Evolutionary conservation across 2,113 vertebrate species (phyloP), one percentile per base, ranked within the genome.

Genomic region (Pampusana beccarii): DNA sequence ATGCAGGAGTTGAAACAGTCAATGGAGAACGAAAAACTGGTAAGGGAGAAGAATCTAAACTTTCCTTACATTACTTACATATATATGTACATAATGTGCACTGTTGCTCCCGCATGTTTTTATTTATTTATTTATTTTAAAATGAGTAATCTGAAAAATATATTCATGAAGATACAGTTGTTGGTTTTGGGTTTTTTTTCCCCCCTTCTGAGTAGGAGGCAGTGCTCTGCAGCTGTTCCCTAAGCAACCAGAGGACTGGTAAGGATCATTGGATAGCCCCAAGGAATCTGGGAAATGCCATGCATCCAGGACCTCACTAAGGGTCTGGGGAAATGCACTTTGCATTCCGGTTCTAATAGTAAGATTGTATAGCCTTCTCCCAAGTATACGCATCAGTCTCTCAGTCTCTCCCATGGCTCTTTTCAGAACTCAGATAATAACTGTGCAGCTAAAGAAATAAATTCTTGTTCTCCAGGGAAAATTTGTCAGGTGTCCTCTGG

Each of bases 251-350:
- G 38, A 26, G 44, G 29, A 65, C 20, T 77, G 48, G 26, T 75
- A 90, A 82, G 54, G 74, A 72, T 85, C 82, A 85, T 28, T 48
- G 11, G 34, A 75, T 82, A 90, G 82, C 66, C 53, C 33, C 38
- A 54, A 81, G 78, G 90, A 97, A 88, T 93, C 20, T 93, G 53
- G 53, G 84, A 94, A 93, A 95, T 90, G 65, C 20, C 24, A 44
- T 88, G 53, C 61, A 60, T 90, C 57, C 75, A 61, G 38, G 88
- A 90, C 50, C 62, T 90, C 40, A 69, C 74, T 69, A 90, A 92
- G 54, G 34, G 19, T 85, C 38, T 91, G 33, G 42, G 42, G 34
- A 91, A 88, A 57, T 0, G 0, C 48, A 62, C 20, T 90, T 46
- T 92, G 70, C 66, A 72, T 93, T 96, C 53, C 61, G 48, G 23